These are phyloP conservation scores for Bos taurus DNA, from an alignment of 2,113 vertebrate genomes.

Conservation along the genomic window ARS-UCD2.0 NC_037357.1:71442001-71442500, in stretches of 20 bases:
- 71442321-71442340: slow-evolving; percentile 84
- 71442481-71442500: slow-evolving; percentile 72
- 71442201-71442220: slow-evolving; percentile 81
- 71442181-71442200: slow-evolving; percentile 94
- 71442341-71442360: slow-evolving; percentile 85
- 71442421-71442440: not conserved
- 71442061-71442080: not conserved
- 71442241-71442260: slow-evolving; percentile 74
- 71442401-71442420: not conserved
- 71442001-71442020: not conserved
- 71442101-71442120: not conserved
- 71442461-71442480: slow-evolving; percentile 76
- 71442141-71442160: slow-evolving; percentile 92
- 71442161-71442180: slow-evolving; percentile 95
- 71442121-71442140: slow-evolving; percentile 90
- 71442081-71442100: not conserved
- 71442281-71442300: slow-evolving; percentile 76
- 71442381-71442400: slow-evolving; percentile 75
- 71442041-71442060: not conserved
- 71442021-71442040: not conserved
- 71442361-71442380: slow-evolving; percentile 82
- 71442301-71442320: slow-evolving; percentile 78
- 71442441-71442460: slow-evolving; percentile 57
- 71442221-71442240: slow-evolving; percentile 79
- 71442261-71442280: slow-evolving; percentile 73